Evolutionary conservation across 2,797 vertebrate genomes (phyloP).

Genomic region (Oryzias sinensis): DNA sequence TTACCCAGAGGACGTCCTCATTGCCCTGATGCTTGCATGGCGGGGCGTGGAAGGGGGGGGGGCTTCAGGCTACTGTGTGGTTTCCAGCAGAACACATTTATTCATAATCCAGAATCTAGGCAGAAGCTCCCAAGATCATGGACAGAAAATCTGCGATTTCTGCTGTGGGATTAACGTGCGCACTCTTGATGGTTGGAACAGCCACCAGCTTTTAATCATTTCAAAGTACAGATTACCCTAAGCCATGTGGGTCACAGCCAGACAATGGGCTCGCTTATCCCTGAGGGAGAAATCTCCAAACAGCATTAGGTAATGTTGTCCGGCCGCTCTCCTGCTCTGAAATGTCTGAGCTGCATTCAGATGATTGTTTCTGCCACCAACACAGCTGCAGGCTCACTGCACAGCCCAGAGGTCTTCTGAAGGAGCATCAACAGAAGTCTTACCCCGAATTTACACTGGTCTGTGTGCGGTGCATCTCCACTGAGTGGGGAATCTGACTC

Average conservation of each 20-base stretch:
- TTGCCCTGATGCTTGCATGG: too few relatives aligned
- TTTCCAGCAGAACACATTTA: background rate
- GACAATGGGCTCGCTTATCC: slow-evolving; percentile 17
- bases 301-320: slow-evolving; percentile 5
- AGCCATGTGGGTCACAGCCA: slow-evolving; percentile 20
- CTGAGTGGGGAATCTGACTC: too few relatives aligned
- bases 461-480: too few relatives aligned
- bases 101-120: slow-evolving; percentile 27
- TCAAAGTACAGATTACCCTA: slow-evolving; percentile 23
- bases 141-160: slow-evolving; percentile 32
- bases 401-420: too few relatives aligned
- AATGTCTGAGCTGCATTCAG: too few relatives aligned
- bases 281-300: slow-evolving; percentile 1
- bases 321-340: background rate
- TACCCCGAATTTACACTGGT: too few relatives aligned
- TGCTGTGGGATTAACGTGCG: slow-evolving; percentile 42
- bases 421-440: too few relatives aligned
- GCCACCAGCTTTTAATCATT: slow-evolving; percentile 12
- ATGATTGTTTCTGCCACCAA: too few relatives aligned
- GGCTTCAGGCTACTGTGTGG: too few relatives aligned
- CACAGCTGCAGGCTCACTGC: too few relatives aligned
- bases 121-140: slow-evolving; percentile 25
- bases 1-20: too few relatives aligned
- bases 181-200: slow-evolving; percentile 20
- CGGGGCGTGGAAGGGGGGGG: too few relatives aligned